These are phyloP conservation scores for Columba livia DNA, from an alignment of 2,113 vertebrate species.

Conservation along the genomic window DNA sequence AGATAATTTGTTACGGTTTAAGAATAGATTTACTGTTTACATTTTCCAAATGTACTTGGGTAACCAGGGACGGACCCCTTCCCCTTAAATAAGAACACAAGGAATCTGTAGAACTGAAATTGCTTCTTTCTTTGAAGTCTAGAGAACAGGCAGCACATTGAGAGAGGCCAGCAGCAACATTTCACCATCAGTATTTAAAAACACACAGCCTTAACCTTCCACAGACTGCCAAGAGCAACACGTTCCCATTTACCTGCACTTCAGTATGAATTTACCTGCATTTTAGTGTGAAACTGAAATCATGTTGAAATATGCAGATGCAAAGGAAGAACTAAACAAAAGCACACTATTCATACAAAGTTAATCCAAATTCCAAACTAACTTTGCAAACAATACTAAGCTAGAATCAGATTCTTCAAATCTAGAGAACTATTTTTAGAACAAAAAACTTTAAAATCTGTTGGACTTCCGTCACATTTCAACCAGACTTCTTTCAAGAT, in stretches of 20 bases:
- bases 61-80: background rate
- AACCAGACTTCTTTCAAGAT: background rate
- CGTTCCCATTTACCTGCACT: background rate
- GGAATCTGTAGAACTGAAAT: background rate
- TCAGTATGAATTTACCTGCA: background rate
- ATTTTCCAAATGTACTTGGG: background rate
- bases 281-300: background rate
- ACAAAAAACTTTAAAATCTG: background rate
- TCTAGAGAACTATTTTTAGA: background rate
- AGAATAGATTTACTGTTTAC: background rate
- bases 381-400: background rate
- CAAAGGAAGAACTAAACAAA: background rate
- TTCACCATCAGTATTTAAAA: background rate
- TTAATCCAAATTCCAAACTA: background rate
- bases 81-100: background rate
- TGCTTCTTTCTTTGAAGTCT: background rate
- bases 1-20: background rate
- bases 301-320: background rate
- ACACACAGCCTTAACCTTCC: background rate
- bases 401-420: background rate
- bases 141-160: background rate
- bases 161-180: background rate
- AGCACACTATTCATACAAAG: background rate
- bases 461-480: background rate
- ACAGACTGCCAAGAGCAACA: background rate